Conservation (phyloP, 2,113 vertebrate species). For the Dasyurus viverrinus region DNA sequence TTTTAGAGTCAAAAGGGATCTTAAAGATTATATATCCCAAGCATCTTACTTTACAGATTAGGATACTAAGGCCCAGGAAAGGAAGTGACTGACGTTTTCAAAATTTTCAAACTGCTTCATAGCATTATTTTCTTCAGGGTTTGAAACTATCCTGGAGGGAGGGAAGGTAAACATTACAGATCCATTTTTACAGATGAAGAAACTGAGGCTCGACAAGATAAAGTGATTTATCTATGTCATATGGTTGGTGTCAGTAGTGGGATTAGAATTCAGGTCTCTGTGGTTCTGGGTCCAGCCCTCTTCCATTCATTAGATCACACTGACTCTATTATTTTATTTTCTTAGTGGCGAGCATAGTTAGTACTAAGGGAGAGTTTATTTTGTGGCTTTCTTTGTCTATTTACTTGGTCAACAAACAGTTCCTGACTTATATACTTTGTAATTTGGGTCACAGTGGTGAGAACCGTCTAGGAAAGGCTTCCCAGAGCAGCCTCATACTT, state of each 20-base stretch:
- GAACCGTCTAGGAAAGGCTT: background rate
- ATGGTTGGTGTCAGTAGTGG: background rate
- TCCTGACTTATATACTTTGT: background rate
- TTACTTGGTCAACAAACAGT: background rate
- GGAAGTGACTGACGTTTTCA: background rate
- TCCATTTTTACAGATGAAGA: background rate
- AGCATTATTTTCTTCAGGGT: background rate
- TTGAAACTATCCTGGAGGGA: background rate
- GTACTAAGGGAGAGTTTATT: background rate
- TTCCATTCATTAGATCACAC: background rate
- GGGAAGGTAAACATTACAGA: background rate
- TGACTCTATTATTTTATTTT: background rate
- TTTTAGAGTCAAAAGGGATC: background rate
- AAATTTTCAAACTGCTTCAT: background rate
- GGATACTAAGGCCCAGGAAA: background rate
- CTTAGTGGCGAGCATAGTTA: background rate
- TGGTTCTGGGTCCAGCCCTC: background rate
- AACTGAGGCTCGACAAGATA: background rate
- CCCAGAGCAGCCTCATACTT: background rate
- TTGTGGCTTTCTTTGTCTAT: background rate
- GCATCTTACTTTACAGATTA: background rate
- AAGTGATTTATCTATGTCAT: background rate
- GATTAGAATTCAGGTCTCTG: background rate
- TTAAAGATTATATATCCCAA: background rate
- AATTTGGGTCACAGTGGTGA: background rate